phyloP scores from a whole-genome alignment of 2,888 invertebrate genomes.

The Conops quadrifasciatus region DNA sequence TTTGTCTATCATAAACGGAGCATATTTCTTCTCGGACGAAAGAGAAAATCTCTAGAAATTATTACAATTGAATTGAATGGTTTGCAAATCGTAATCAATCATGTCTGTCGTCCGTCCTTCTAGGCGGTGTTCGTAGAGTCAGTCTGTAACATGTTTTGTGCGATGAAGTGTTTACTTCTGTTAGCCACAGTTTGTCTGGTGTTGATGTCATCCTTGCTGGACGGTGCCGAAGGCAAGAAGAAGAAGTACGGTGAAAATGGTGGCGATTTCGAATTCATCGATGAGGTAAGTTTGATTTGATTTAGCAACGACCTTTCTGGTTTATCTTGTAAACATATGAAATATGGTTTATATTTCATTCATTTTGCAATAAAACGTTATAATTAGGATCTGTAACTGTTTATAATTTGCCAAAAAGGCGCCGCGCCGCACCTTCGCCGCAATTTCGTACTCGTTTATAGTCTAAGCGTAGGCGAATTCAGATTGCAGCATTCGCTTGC shows the following conservation, averaged over 20 bases:
- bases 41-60: too few species aligned
- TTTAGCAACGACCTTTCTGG: too few species aligned
- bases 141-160: too few species aligned
- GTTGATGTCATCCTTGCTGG: constrained; percentile 61
- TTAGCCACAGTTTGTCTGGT: constrained; percentile 60
- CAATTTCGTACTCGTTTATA: too few species aligned
- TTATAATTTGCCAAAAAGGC: constrained; percentile 5
- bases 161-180: constrained; percentile 56
- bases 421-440: constrained; percentile 8
- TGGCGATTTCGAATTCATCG: constrained; percentile 78
- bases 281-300: constrained; percentile 74
- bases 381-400: background rate
- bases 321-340: background rate
- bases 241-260: constrained; percentile 78
- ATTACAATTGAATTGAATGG: too few species aligned
- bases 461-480: too few species aligned
- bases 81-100: too few species aligned
- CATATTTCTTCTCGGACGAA: too few species aligned
- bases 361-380: background rate
- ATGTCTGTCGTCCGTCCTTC: too few species aligned
- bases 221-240: constrained; percentile 69
- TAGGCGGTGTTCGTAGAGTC: too few species aligned
- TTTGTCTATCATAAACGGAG: too few species aligned
- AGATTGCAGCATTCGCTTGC: too few species aligned
- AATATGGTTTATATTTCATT: background rate